Evolutionary conservation across 2,113 vertebrate species (phyloP).

Genomic region (Anser cygnoides): DNA sequence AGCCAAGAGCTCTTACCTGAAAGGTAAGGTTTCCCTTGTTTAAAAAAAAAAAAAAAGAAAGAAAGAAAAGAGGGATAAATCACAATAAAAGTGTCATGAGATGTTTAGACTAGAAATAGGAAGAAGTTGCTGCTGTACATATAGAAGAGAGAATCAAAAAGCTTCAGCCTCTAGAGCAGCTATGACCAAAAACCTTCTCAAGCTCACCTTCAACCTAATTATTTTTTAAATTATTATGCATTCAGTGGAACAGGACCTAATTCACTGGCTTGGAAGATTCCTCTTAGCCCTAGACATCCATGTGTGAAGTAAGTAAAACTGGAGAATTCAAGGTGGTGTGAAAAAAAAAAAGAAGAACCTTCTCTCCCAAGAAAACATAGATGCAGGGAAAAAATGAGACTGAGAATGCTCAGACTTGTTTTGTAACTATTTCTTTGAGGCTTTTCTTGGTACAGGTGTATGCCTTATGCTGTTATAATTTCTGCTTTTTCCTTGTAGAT

Average conservation of each 20-base stretch:
- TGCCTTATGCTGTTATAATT: background rate
- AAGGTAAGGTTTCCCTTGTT: background rate
- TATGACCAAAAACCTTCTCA: background rate
- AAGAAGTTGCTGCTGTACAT: background rate
- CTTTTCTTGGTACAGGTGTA: background rate
- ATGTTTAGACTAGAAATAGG: background rate
- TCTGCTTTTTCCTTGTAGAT: background rate
- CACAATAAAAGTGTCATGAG: background rate
- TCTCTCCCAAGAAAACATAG: background rate
- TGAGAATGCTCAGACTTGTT: background rate
- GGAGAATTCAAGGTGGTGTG: fast-evolving
- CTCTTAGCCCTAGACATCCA: background rate
- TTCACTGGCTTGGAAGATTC: background rate
- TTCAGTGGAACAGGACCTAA: background rate
- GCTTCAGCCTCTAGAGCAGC: background rate
- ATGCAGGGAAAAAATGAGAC: background rate
- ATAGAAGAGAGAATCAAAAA: background rate
- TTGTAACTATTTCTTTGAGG: background rate
- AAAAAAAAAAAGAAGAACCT: background rate
- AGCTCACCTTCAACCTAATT: background rate
- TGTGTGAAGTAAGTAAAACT: background rate
- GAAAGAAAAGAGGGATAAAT: background rate
- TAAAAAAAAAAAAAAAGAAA: background rate
- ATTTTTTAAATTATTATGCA: background rate
- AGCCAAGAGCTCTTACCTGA: background rate